Base-by-base conservation (phyloP, 2,797 vertebrate species). In the Pangasius krempfi region DNA sequence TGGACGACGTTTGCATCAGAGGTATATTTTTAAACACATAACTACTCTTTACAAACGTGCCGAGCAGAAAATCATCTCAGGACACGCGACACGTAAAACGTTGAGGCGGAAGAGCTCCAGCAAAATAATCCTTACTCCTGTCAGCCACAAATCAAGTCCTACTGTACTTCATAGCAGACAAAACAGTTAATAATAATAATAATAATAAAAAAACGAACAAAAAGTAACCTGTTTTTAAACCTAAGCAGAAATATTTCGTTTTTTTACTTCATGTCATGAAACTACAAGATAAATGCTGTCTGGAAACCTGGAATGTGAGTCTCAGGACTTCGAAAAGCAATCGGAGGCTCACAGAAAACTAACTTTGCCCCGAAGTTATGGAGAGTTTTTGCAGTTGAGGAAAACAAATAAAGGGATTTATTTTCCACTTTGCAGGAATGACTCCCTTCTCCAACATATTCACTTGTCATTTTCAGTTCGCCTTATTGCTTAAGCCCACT, bases 401-500 rank as follows among this genome's bases (percentile, higher is more conserved):
- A 9, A 73, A 73, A 73, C 7, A 73, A 68, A 30, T 27, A n/a
- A 37, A 72, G 18, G 6, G 33, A 47, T 75, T 30, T 78, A 30
- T 75, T 47, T 52, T 52, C 20, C 40, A 25, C 40, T 73, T 22
- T 72, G 25, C 54, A 22, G 9, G 30, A 56, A 58, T 5, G 16
- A 56, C 30, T 58, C n/a, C 58, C 58, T 80, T 58, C 20, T 58
- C 54, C 13, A 2, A 56, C 30, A 25, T 58, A 60, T 81, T 58
- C 79, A 81, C 40, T 64, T 1, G 8, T n/a, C 37, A 47, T 47
- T 83, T 62, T 44, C 25, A 27, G 4, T 83, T 62, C 40, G 5
- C 40, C 14, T 58, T 58, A 81, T 58, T 81, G 54, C 79, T 81
- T 58, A 58, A 81, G 25, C 60, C 81, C 80, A 82, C 80, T 44